Base-by-base conservation (phyloP, 2,113 vertebrate species). In the Ictidomys tridecemlineatus region DNA sequence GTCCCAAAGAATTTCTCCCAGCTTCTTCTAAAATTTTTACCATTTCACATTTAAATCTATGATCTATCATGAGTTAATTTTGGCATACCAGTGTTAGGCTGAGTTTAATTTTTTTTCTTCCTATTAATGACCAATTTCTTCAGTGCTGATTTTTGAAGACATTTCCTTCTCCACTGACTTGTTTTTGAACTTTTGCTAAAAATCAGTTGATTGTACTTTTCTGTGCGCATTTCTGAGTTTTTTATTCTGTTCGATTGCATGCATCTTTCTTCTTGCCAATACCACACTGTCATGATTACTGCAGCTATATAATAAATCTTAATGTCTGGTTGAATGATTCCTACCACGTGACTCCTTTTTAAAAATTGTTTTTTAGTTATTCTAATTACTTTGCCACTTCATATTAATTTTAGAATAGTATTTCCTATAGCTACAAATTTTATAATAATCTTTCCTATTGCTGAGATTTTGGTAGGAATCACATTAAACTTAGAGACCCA, bases 371-470 rank as follows among this genome's bases (percentile, higher is more conserved):
- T 32, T 85, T 78, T 85, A 39, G 30, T 48, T 72, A 24, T 69
- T 89, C 72, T 84, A 28, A 80, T 24, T 89, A 22, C 7, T 56
- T 92, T 95, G 34, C n/a, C n/a, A 65, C 67, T 89, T 45, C 51
- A 4, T 39, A 22, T 53, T 45, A 45, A 70, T 85, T 88, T 91
- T 72, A 67, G 42, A 34, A 78, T 65, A 76, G 11, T 85, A 8
- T 82, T 88, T 70, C 4, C n/a, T 82, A 4, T 11, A 24, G 56
- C n/a, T 88, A 34, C 20, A 70, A 53, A 45, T 58, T 20, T 58
- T 58, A 58, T 20, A 58, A 58, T 58, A 48, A 39, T 58, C 5
- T 83, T 90, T 58, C 56, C 20, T 58, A 58, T 58, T 58, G 34
- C 63, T 67, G 13, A 56, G 45, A 30, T 51, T 91, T 94, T 58